Evolutionary conservation across 2,797 vertebrate genomes (phyloP).

Genomic region (Hoplostethus mediterraneus): DNA sequence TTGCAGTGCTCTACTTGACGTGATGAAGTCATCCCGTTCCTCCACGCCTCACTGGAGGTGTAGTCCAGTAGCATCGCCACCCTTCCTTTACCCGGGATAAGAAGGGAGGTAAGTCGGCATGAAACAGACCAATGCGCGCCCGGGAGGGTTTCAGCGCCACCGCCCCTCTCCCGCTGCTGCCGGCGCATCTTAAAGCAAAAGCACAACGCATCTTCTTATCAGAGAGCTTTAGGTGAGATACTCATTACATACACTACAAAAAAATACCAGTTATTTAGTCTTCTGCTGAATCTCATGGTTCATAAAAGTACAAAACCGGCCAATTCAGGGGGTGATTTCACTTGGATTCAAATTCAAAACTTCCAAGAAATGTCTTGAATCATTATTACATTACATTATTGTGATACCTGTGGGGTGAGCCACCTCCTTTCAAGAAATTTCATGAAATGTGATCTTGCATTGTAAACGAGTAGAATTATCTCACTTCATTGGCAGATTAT

Average conservation of each 20-base stretch:
- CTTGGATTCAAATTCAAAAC: neutral
- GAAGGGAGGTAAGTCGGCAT: conserved; percentile 53
- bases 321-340: no score
- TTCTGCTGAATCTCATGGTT: neutral
- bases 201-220: conserved; percentile 31
- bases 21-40: conserved; percentile 75
- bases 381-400: no score
- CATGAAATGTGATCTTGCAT: no score
- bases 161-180: conserved; percentile 43
- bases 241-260: conserved; percentile 29
- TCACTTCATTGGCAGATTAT: no score
- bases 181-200: conserved; percentile 70
- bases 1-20: conserved; percentile 62
- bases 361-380: no score
- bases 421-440: no score
- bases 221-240: conserved; percentile 18
- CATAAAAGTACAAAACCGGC: neutral
- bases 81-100: conserved; percentile 64
- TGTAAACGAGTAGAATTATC: no score
- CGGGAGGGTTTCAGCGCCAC: conserved; percentile 18
- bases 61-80: conserved; percentile 65
- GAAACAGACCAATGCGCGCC: conserved; percentile 68
- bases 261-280: neutral
- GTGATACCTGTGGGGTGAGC: no score
- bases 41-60: conserved; percentile 61